phyloP scores from a whole-genome alignment of 2,888 invertebrate species.

The Atrina japonica region DNA sequence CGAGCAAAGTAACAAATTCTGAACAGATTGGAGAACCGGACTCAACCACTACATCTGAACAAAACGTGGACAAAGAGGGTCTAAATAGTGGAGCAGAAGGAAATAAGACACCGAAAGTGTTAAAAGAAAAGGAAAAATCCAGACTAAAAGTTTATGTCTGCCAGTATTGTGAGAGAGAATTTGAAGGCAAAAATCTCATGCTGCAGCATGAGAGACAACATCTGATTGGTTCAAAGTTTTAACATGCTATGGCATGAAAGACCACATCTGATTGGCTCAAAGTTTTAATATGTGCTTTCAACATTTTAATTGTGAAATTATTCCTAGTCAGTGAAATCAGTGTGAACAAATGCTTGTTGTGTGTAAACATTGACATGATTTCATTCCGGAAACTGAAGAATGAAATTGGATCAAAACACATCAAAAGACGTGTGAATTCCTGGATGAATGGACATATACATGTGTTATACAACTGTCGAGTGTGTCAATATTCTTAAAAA shows the following conservation, averaged over 20 bases:
- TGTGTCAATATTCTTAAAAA: too few species aligned
- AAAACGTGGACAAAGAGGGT: conserved; percentile 34
- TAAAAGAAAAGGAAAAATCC: conserved; percentile 50
- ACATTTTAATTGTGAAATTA: conserved; percentile 61
- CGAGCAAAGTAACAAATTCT: conserved; percentile 21
- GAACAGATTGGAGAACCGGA: conserved; percentile 52
- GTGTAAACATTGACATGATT: too few species aligned
- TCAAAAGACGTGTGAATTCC: too few species aligned
- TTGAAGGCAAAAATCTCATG: conserved; percentile 69
- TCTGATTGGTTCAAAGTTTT: conserved; percentile 54
- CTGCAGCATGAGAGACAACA: conserved; percentile 74
- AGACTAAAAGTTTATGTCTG: conserved; percentile 71
- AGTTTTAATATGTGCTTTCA: conserved; percentile 57
- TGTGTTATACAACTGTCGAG: too few species aligned
- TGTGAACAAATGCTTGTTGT: too few species aligned
- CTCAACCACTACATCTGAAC: conserved; percentile 49
- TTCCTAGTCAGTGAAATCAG: too few species aligned
- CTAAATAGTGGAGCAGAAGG: conserved; percentile 15
- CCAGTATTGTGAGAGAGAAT: conserved; percentile 74
- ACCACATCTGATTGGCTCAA: conserved; percentile 66
- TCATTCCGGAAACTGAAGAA: too few species aligned
- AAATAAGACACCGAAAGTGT: conserved; percentile 25
- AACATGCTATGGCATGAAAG: conserved; percentile 67
- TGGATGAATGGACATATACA: too few species aligned
- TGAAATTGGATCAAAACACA: too few species aligned